Evolutionary conservation across 2,113 vertebrate genomes (phyloP), one percentile per base, ranked within the genome.

Genomic region (Fukomys damarensis): DNA sequence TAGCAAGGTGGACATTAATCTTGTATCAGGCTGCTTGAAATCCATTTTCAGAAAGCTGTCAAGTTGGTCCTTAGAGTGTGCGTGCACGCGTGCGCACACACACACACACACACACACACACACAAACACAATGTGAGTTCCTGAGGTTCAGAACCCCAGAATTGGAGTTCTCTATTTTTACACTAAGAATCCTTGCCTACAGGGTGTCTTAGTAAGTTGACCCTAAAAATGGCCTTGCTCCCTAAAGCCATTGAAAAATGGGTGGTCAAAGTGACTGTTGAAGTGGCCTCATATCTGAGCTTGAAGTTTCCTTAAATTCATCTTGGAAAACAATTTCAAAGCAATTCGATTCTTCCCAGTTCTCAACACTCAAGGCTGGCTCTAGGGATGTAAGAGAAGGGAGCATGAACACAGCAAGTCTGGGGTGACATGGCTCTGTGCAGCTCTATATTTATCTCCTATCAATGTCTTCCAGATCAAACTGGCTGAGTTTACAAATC

Each of bases 401-500:
- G 66, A 61, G 88, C 79, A 54, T 43, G 81, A 88, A 83, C 5
- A 35, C 85, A 84, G 30, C 74, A 20, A 92, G 65, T 35, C 52
- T 93, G 88, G 95, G 92, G 94, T 77, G 82, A 70, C 82, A 88
- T 61, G 87, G 63, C 94, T 65, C 93, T 83, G 41, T 0, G 0
- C 46, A 87, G 79, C 89, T 96, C 97, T 98, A 89, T 94, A 96
- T 98, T 97, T 98, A 98, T 93, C 85, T 28, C 63, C 92, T 93
- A 95, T 93, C 96, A 95, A 76, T 97, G 92, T 93, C 97, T 97
- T 96, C 97, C 96, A 96, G 81, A 97, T 97, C 97, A 93, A 86
- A 96, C 96, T 97, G 97, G 95, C 96, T 97, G 97, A 96, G 94
- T 97, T 98, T 96, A 97, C 98, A 98, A 97, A 97, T 97, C 97